Percentiles rank a stretch among this genome's conserved stretches.
phyloP scores from a whole-genome alignment of 2,888 invertebrate species.

The Malacosoma neustria region DNA sequence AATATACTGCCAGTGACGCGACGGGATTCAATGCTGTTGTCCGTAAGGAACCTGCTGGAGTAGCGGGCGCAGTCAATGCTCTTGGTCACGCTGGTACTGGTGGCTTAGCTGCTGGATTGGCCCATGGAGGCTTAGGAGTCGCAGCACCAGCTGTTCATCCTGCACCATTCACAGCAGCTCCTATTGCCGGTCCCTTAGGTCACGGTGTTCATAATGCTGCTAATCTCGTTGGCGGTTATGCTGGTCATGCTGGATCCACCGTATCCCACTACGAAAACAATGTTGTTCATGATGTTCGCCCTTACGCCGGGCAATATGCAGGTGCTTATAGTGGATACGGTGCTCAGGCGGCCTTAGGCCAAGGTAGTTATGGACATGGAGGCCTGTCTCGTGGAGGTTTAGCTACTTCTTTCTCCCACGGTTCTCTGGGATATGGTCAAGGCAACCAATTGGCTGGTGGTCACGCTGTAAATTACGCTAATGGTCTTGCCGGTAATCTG shows the following conservation, averaged over 20 bases:
- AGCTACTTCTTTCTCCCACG: too few relatives aligned
- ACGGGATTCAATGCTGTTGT: slow-evolving; percentile 48
- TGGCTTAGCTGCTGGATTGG: not conserved
- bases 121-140: slow-evolving; percentile 5
- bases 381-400: too few relatives aligned
- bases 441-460: slow-evolving; percentile 8
- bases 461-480: not conserved
- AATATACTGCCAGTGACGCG: slow-evolving; percentile 56
- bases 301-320: slow-evolving; percentile 10
- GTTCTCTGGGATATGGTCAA: slow-evolving; percentile 7
- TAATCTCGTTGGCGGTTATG: not conserved
- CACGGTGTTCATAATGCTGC: slow-evolving; percentile 7
- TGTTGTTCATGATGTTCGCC: slow-evolving; percentile 13
- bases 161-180: slow-evolving; percentile 9
- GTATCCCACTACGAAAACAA: slow-evolving; percentile 17
- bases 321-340: slow-evolving; percentile 6
- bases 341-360: slow-evolving; percentile 3
- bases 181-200: slow-evolving; percentile 12
- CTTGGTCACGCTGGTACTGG: slow-evolving; percentile 5
- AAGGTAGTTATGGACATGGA: too few relatives aligned
- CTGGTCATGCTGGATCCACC: slow-evolving; percentile 8
- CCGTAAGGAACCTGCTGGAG: slow-evolving; percentile 37
- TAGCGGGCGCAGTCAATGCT: slow-evolving; percentile 17
- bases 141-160: slow-evolving; percentile 11
- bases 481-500: slow-evolving; percentile 2